Conservation (phyloP, 2,888 invertebrate genomes). For the Heliothis peltigera region DNA sequence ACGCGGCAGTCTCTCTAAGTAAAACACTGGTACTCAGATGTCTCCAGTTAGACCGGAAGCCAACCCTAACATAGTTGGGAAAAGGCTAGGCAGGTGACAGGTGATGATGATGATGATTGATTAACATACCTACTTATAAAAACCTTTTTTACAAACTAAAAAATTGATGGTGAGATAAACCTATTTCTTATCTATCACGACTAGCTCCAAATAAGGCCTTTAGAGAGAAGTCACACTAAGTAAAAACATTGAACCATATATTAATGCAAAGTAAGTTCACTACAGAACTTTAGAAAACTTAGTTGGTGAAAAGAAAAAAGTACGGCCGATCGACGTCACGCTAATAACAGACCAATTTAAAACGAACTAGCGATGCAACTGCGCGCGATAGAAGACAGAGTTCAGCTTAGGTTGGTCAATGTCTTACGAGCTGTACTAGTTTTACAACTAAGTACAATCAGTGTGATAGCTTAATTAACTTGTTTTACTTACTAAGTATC, state of each 20-base stretch:
- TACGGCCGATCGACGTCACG: slow-evolving; percentile 2
- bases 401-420: not conserved
- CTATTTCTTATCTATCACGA: too few relatives aligned
- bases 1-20: too few relatives aligned
- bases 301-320: not conserved
- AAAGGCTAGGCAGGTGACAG: too few relatives aligned
- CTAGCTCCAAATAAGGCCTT: not conserved
- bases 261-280: not conserved
- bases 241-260: slow-evolving; percentile 2
- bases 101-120: too few relatives aligned
- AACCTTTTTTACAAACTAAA: too few relatives aligned
- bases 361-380: not conserved
- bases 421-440: not conserved
- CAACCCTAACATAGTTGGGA: too few relatives aligned
- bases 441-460: slow-evolving; percentile 18
- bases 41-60: too few relatives aligned
- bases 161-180: too few relatives aligned
- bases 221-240: not conserved
- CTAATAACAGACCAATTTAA: not conserved
- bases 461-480: slow-evolving; percentile 57
- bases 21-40: too few relatives aligned
- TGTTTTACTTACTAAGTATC: slow-evolving; percentile 40
- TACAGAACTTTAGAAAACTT: slow-evolving; percentile 14
- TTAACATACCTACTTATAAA: too few relatives aligned
- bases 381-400: not conserved